Evolutionary conservation across 2,888 invertebrate species (phyloP).

Genomic region (Heliconius hortense): DNA sequence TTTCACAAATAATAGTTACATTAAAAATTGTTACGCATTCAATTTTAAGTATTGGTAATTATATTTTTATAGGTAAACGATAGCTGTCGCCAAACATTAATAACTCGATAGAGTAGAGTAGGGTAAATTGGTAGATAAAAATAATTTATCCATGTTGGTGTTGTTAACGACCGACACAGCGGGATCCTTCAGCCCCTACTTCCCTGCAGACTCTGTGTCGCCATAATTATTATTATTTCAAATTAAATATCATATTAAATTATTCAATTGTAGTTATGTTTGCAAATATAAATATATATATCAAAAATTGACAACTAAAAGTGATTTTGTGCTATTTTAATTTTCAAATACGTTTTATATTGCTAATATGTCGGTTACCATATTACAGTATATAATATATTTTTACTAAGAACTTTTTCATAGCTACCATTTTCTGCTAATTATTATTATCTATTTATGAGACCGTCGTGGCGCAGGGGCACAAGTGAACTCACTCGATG

Average conservation of each 20-base stretch:
- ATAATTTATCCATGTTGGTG: conserved; percentile 73
- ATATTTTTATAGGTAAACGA: conserved; percentile 50
- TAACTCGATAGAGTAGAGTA: conserved; percentile 75
- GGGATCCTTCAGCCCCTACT: conserved; percentile 65
- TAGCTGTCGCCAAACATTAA: conserved; percentile 65
- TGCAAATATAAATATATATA: not conserved
- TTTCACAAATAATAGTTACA: not conserved
- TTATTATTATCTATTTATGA: not conserved
- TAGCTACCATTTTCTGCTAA: not conserved
- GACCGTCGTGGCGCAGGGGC: no score
- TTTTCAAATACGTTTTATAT: not conserved
- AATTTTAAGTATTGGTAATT: not conserved
- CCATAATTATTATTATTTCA: conserved; percentile 60
- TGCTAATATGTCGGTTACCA: not conserved
- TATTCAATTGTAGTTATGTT: not conserved
- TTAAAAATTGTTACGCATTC: not conserved
- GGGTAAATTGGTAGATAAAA: conserved; percentile 79
- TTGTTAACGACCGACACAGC: conserved; percentile 72
- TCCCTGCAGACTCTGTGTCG: conserved; percentile 67
- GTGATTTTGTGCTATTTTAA: not conserved
- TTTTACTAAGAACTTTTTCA: no score
- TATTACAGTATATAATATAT: no score
- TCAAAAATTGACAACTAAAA: not conserved
- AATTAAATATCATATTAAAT: conserved; percentile 33
- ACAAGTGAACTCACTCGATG: no score